A percentile compares a stretch with the other conserved stretches of the same genome.
phyloP scores from a whole-genome alignment of 23 tunicate genomes.

The Styela clava region DNA sequence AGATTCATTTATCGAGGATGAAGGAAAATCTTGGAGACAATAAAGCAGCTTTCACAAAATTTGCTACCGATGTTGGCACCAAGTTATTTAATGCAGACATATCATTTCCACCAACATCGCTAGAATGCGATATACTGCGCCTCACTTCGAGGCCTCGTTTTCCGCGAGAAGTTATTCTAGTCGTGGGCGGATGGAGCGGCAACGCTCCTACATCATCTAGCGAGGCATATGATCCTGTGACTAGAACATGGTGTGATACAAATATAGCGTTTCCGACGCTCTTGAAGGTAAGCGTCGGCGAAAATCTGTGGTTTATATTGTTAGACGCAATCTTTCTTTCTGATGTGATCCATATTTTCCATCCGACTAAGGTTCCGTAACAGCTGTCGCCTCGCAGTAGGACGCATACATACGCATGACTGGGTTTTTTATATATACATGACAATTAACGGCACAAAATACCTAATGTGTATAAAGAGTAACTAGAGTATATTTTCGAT shows the following conservation, averaged over 20 bases:
- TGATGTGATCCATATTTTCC: no score
- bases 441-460: no score
- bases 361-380: no score
- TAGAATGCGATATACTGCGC: slow-evolving; percentile 14
- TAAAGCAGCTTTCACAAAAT: background rate
- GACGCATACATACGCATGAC: no score
- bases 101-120: background rate
- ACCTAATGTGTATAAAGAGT: no score
- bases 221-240: slow-evolving; percentile 58
- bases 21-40: background rate
- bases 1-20: background rate
- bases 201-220: slow-evolving; percentile 64
- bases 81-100: background rate
- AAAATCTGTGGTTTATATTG: no score
- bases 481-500: no score
- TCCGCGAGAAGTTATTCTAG: slow-evolving; percentile 58
- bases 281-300: slow-evolving; percentile 38
- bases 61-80: background rate
- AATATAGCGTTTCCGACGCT: slow-evolving; percentile 38
- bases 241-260: slow-evolving; percentile 47
- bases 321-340: no score
- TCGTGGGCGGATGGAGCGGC: slow-evolving; percentile 91
- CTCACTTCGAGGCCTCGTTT: slow-evolving; percentile 33
- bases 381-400: no score
- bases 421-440: no score